Evolutionary conservation across 2,888 invertebrate genomes (phyloP).

Genomic region (Hipparchia sbordonii): DNA sequence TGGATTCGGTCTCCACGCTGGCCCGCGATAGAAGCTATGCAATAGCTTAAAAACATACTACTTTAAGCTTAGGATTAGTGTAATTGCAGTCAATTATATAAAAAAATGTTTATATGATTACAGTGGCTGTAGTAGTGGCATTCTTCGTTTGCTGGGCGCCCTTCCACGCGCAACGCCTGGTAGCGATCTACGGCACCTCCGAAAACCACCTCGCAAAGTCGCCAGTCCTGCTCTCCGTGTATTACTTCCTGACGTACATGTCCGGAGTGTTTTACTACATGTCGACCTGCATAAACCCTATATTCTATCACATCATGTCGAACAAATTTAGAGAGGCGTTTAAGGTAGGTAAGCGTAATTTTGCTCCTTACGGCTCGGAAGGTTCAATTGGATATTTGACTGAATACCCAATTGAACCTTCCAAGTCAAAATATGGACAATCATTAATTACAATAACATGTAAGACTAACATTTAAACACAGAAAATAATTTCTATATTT

Average conservation of each 20-base stretch:
- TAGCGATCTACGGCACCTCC: slow-evolving; percentile 88
- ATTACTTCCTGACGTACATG: slow-evolving; percentile 88
- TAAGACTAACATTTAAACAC: too few species aligned
- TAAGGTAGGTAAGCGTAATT: slow-evolving; percentile 85
- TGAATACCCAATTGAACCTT: too few species aligned
- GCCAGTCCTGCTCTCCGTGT: slow-evolving; percentile 80
- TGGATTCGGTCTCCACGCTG: too few species aligned
- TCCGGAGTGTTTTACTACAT: slow-evolving; percentile 96
- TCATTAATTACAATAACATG: too few species aligned
- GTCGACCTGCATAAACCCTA: slow-evolving; percentile 96
- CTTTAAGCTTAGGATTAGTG: too few species aligned
- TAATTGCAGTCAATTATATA: too few species aligned
- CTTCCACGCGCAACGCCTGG: slow-evolving; percentile 95
- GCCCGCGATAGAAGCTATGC: too few species aligned
- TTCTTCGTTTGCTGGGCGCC: slow-evolving; percentile 96
- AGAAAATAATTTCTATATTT: too few species aligned
- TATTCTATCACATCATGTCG: slow-evolving; percentile 97
- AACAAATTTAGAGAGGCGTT: slow-evolving; percentile 96
- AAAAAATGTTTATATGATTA: slow-evolving; percentile 11
- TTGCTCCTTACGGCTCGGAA: too few species aligned
- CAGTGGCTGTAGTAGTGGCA: slow-evolving; percentile 95
- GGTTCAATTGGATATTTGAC: too few species aligned
- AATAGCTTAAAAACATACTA: too few species aligned
- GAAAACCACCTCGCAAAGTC: slow-evolving; percentile 67
- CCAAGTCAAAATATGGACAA: too few species aligned